phyloP scores from a whole-genome alignment of 2,888 invertebrate genomes.

The Eueremaeus valkanovi region DNA sequence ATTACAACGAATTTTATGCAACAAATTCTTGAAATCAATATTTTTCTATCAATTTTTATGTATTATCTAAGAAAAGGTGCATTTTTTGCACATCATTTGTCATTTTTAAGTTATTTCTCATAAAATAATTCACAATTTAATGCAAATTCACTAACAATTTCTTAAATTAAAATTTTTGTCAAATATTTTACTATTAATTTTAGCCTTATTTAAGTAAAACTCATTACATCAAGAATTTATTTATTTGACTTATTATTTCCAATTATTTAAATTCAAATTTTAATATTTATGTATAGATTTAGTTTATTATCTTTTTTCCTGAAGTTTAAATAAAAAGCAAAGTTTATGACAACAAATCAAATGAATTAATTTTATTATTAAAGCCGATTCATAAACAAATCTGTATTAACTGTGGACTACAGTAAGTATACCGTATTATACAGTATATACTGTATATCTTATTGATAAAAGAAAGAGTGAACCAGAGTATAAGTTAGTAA shows the following conservation, averaged over 20 bases:
- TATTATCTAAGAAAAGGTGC: not conserved
- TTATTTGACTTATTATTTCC: constrained; percentile 1
- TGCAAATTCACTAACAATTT: constrained; percentile 20
- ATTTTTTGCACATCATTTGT: constrained; percentile 20
- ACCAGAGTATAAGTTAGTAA: too few species aligned
- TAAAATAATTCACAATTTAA: constrained; percentile 21
- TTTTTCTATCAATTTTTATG: constrained; percentile 12
- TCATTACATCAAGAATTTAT: not conserved
- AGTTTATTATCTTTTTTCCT: not conserved
- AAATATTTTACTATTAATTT: not conserved
- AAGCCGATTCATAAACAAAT: too few species aligned
- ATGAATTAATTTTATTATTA: too few species aligned
- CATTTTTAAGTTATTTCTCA: constrained; percentile 30
- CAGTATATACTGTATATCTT: too few species aligned
- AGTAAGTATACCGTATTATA: too few species aligned
- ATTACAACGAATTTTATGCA: too few species aligned
- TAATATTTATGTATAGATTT: not conserved
- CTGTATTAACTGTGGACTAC: too few species aligned
- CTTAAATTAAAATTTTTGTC: not conserved
- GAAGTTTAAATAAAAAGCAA: not conserved
- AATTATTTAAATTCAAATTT: constrained; percentile 3
- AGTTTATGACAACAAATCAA: too few species aligned
- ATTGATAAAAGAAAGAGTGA: too few species aligned
- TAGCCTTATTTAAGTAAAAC: not conserved
- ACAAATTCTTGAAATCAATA: too few species aligned